Base-by-base conservation (phyloP, 2,113 vertebrate species). In the Seriola quinqueradiata region DNA sequence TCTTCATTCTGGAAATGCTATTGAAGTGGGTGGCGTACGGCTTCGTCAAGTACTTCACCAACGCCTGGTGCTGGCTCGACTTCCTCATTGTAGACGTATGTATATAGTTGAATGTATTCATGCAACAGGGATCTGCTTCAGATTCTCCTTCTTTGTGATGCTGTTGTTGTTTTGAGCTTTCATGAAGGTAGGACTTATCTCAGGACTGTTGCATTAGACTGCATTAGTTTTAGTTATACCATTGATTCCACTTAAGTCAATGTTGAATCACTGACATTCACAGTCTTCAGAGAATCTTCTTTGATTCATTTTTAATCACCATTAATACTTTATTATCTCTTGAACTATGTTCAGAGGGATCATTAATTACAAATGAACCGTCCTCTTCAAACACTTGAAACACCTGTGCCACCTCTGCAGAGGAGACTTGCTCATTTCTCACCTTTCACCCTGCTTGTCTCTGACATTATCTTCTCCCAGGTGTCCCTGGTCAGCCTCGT, bases 21-120 rank as follows among this genome's bases (percentile, higher is more conserved):
- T 91, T 99, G 69, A 99, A 99, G 90, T 99, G 98, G 98, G 97
- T 99, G 60, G 98, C 98, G 0, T 99, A 99, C 16, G 98, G 98
- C 78, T 99, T 99, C 85, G 96, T 96, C 91, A 95, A 97, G 73
- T 99, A 99, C 94, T 99, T 99, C 92, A 99, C 98, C 78, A 99
- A 99, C 82, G 98, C 98, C 1, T 99, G 98, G 98, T 99, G 98
- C 93, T 99, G 98, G 97, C 95, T 99, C 42, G 98, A 99, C 95
- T 99, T 99, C 93, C 94, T 99, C 78, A 99, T 99, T 77, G 98
- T 99, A 34, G 97, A 98, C 80, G 98, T 99, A 97, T 17, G 98
- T 98, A 95, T 90, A 81, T 13, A 50, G n/a, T 21, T 36, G 0
- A n/a, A 11, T 32, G 57, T 14, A 40, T 38, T 10, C 14, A 25